Evolutionary conservation across 2,888 invertebrate species (phyloP), one percentile per base, ranked within the genome.

Genomic region (Podotricha telesiphe): DNA sequence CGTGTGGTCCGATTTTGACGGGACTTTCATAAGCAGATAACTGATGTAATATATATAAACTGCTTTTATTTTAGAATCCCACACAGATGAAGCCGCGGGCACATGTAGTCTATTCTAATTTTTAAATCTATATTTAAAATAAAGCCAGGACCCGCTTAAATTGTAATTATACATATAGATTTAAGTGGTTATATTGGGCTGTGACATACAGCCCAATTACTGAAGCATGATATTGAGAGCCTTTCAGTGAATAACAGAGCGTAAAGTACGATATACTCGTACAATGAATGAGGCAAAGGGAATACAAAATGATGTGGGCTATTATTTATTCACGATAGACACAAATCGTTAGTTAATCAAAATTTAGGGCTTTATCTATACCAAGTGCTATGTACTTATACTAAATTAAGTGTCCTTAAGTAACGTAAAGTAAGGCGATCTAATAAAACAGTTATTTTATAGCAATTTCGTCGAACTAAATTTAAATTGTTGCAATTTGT

Each of bases 141-240:
- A 34, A 2, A 53, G n/a, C 28, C 1, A 53, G 10, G 0, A 1
- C n/a, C n/a, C 8, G 8, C 3, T 53, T 17, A 53, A 34, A 53
- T 34, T 34, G 8, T 11, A 34, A 34, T 34, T 28, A 53, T 17
- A 53, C 17, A 5, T 34, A 34, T 10, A 34, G n/a, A 17, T 34
- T 53, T 53, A 53, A 53, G n/a, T 34, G 53, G 28, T 17, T 17
- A 17, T 34, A 53, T 34, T n/a, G 34, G 17, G 4, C 0, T 55
- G 53, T 55, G 17, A 34, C n/a, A n/a, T n/a, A n/a, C 53, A 55
- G 53, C 17, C 17, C 53, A 34, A 17, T 55, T 10, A 34, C 53
- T 55, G 53, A 55, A 55, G 53, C 51, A 28, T 10, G 28, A 28
- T 34, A 55, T 55, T 55, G 53, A 55, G 34, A 34, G 53, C 28